A percentile compares a stretch with the other conserved stretches of the same genome.
These are phyloP conservation scores for Phymanthus crucifer DNA, from an alignment of 92 coral and sea anemone genomes.

Conservation along the genomic window DNA sequence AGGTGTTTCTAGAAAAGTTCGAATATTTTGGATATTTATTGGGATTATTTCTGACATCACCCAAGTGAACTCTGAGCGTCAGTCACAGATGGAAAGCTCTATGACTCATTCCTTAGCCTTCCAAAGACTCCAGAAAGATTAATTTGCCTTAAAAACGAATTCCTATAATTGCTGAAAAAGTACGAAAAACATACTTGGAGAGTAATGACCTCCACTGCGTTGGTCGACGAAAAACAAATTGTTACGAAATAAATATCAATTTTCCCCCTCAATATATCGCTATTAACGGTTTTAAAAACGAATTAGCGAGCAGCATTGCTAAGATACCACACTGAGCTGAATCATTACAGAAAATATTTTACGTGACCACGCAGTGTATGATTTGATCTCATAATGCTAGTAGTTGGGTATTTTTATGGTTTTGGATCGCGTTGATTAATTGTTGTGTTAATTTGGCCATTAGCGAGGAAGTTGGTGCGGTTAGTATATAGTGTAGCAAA, in stretches of 20 bases:
- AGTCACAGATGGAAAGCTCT: not conserved
- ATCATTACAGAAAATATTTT: not conserved
- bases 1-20: not conserved
- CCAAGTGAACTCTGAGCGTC: not conserved
- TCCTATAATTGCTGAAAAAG: not conserved
- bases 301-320: not conserved
- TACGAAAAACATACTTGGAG: not conserved
- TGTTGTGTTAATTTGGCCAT: not conserved
- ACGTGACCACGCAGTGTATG: not conserved
- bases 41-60: not conserved
- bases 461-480: not conserved
- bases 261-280: not conserved
- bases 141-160: not conserved
- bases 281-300: constrained; percentile 1
- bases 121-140: constrained; percentile 1
- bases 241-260: not conserved
- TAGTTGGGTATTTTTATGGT: not conserved
- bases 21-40: not conserved
- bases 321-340: not conserved
- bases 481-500: not conserved
- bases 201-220: not conserved
- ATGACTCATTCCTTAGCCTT: not conserved
- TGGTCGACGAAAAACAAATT: not conserved
- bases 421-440: not conserved
- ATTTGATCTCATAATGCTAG: not conserved